These are phyloP conservation scores for Capromys pilorides DNA, from an alignment of 2,797 vertebrate genomes.

Conservation along the genomic window DNA sequence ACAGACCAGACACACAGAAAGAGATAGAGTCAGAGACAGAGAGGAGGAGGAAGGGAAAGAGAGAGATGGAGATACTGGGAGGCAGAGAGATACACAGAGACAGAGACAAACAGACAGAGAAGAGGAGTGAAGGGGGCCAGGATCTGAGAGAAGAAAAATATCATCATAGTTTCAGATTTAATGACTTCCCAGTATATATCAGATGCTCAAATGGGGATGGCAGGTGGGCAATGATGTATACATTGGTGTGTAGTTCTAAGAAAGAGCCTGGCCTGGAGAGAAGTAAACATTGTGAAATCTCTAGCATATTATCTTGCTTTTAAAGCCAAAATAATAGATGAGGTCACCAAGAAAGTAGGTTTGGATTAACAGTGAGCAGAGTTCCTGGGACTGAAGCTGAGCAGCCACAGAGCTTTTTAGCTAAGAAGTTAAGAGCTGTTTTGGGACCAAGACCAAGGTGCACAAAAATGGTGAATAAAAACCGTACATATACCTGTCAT, in stretches of 20 bases:
- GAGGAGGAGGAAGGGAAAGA: too few relatives aligned
- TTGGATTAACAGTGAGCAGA: background rate
- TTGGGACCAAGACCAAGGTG: background rate
- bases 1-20: too few relatives aligned
- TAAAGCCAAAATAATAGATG: background rate
- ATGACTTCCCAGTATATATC: background rate
- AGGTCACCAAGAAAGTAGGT: background rate
- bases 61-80: too few relatives aligned
- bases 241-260: background rate
- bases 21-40: too few relatives aligned
- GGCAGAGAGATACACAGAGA: too few relatives aligned
- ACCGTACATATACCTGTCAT: background rate
- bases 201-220: background rate
- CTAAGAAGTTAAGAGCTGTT: background rate
- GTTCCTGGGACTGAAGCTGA: background rate
- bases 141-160: background rate
- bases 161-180: background rate
- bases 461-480: background rate
- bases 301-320: background rate
- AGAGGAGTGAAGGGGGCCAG: background rate
- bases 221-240: background rate
- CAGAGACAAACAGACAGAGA: too few relatives aligned
- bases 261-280: background rate
- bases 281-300: background rate
- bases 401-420: background rate